phyloP scores from a whole-genome alignment of 2,888 invertebrate species.

The Drosophila neotestacea region DNA sequence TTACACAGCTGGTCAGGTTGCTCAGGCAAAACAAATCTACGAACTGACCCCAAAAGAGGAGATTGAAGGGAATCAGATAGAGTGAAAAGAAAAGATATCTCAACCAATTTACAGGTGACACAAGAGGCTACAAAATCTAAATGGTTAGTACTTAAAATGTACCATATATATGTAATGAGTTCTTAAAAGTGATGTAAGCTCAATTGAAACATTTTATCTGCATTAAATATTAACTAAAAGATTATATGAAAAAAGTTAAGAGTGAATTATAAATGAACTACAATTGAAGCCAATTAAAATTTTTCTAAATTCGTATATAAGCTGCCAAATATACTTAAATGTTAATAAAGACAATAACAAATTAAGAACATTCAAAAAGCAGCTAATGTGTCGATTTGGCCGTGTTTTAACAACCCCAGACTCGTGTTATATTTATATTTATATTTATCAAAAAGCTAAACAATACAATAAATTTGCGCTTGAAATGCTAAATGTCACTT shows the following conservation, averaged over 20 bases:
- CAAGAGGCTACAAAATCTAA: constrained; percentile 28
- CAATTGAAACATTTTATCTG: background rate
- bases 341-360: constrained; percentile 1
- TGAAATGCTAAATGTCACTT: constrained; percentile 13
- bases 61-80: constrained; percentile 24
- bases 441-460: constrained; percentile 5
- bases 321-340: background rate
- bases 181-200: background rate
- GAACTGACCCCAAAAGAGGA: constrained; percentile 65
- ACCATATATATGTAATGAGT: too few relatives aligned
- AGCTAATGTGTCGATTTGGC: background rate
- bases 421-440: constrained; percentile 18
- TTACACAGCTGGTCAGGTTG: constrained; percentile 59
- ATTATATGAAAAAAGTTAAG: too few relatives aligned
- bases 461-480: constrained; percentile 7
- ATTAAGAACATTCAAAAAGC: background rate
- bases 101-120: constrained; percentile 38
- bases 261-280: background rate
- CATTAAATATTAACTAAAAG: background rate
- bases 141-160: constrained; percentile 22
- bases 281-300: too few relatives aligned
- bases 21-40: constrained; percentile 11
- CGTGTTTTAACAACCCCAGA: background rate
- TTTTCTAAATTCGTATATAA: background rate
- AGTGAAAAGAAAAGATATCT: constrained; percentile 1